These are phyloP conservation scores for Plestiodon gilberti DNA, from an alignment of 2,113 vertebrate genomes.

Conservation along the genomic window DNA sequence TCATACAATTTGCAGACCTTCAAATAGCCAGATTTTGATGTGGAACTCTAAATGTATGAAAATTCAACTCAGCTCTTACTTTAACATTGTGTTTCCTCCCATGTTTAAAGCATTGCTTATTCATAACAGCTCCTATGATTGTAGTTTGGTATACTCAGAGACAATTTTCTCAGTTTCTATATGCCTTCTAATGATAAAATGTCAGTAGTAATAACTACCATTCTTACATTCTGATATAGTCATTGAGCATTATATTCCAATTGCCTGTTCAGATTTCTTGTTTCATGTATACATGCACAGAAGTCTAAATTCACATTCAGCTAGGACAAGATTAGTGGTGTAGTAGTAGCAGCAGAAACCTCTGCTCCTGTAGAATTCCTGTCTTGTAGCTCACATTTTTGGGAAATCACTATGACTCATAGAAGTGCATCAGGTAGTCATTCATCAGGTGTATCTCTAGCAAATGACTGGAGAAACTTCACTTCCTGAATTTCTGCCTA, in stretches of 20 bases:
- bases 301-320: no score
- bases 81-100: background rate
- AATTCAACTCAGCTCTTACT: background rate
- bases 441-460: no score
- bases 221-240: background rate
- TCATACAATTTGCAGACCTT: background rate
- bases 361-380: no score
- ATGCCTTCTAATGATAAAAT: background rate
- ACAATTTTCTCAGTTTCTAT: background rate
- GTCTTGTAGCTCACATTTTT: no score
- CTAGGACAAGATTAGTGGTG: no score
- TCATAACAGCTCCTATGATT: constrained; percentile 6
- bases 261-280: constrained; percentile 27
- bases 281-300: background rate
- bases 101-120: constrained; percentile 18
- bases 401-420: no score
- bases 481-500: no score
- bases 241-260: background rate
- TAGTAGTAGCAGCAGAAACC: no score
- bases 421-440: no score
- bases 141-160: fast-evolving
- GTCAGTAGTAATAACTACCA: background rate
- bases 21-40: background rate
- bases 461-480: no score
- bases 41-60: background rate